Evolutionary conservation across 2,113 vertebrate species (phyloP).

Genomic region (Cyprinus carpio): DNA sequence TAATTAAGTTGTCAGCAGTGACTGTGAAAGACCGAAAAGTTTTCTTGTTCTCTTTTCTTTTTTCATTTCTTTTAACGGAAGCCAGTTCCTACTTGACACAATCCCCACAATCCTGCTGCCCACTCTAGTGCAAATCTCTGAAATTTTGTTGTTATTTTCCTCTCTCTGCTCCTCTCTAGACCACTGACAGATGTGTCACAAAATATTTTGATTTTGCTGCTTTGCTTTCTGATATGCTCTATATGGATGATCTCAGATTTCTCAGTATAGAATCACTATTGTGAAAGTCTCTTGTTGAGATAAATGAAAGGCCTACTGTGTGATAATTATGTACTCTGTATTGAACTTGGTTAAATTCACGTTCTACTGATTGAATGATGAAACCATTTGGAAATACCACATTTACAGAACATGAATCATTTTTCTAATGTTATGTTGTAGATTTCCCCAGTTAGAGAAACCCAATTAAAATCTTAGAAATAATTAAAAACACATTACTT

Average conservation of each 20-base stretch:
- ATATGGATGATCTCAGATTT: background rate
- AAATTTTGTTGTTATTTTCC: background rate
- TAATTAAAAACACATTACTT: background rate
- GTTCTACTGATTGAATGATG: background rate
- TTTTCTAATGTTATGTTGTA: background rate
- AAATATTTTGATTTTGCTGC: background rate
- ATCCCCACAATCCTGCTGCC: conserved; percentile 38
- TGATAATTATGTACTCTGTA: background rate
- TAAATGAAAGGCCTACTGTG: background rate
- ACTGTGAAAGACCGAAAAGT: conserved; percentile 10
- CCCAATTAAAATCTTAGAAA: background rate
- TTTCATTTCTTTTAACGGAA: conserved; percentile 24
- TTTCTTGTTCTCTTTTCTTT: conserved; percentile 34
- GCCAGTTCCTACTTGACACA: conserved; percentile 4
- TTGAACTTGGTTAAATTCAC: background rate
- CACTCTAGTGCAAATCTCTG: conserved; percentile 12
- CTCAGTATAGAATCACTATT: background rate
- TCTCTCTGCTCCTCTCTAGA: background rate
- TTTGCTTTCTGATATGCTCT: background rate
- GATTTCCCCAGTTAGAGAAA: background rate
- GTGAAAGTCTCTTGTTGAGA: background rate
- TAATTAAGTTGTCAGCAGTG: conserved; percentile 37
- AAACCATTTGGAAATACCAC: background rate
- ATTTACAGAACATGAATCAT: background rate
- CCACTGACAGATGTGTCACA: background rate